Evolutionary conservation across 2,797 vertebrate species (phyloP), one percentile per base, ranked within the genome.

Genomic region (Scleropages formosus): DNA sequence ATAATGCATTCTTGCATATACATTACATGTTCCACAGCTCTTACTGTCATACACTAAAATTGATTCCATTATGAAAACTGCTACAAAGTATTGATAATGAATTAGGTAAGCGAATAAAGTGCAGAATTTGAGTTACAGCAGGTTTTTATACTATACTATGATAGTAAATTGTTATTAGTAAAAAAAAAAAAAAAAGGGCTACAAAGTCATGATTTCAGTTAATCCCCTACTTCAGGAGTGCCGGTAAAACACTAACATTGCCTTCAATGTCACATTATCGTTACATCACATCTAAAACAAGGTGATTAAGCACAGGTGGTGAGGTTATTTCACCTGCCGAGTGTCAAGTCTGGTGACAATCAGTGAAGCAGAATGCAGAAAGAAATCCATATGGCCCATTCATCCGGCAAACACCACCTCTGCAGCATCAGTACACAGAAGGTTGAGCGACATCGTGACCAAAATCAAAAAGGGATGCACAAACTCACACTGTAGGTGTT

Each of bases 331-430:
- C 66, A 68, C 66, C 18, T 47, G 20, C 46, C 26, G 46, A 44
- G 46, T 20, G 31, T 47, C 44, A 39, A 39, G 31, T 39, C n/a
- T 24, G n/a, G 44, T 49, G 44, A 15, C 47, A 68, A 49, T 51
- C 31, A 20, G 13, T 68, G n/a, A 49, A 47, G 66, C 11, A 12
- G 66, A 39, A 39, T 13, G 13, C 47, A 71, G 51, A 71, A 71
- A 53, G 15, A 20, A 56, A 71, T 71, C 47, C 26, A 71, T 71
- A 53, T 10, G 20, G 53, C 26, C n/a, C 66, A 47, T 49, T 49
- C 47, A 68, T 65, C 13, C 46, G 66, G 46, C 24, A 49, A 18
- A 16, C 8, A 26, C 15, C 24, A 13, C 26, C 51, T 71, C 27
- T 27, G 9, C 31, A 68, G 13, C 24, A 31, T n/a, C 3, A 16